Evolutionary conservation across 1,140 invertebrate species (phyloP).

Genomic region (Anthonomus grandis): DNA sequence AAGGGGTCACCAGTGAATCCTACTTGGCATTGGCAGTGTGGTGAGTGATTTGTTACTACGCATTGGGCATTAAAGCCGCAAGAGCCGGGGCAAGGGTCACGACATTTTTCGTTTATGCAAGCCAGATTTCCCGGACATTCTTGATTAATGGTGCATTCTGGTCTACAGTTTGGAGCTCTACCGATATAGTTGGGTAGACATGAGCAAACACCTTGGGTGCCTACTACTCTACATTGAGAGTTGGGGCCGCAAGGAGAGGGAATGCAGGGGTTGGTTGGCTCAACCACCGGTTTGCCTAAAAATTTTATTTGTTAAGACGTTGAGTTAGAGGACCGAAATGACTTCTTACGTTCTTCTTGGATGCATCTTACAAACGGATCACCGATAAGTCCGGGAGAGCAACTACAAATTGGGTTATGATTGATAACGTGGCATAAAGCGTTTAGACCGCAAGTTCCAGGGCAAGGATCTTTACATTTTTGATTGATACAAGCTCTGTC

Average conservation of each 20-base stretch:
- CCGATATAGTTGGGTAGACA: slow-evolving; percentile 71
- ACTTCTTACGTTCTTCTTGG: slow-evolving; percentile 55
- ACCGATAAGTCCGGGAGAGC: slow-evolving; percentile 62
- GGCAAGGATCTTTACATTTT: slow-evolving; percentile 74
- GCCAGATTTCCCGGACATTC: slow-evolving; percentile 73
- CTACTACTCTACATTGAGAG: slow-evolving; percentile 68
- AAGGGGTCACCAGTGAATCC: slow-evolving; percentile 77
- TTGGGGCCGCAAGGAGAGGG: slow-evolving; percentile 80
- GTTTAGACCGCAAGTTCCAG: slow-evolving; percentile 68
- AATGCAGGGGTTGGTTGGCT: slow-evolving; percentile 61
- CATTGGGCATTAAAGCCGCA: slow-evolving; percentile 70
- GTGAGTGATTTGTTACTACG: slow-evolving; percentile 69
- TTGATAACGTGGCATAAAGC: slow-evolving; percentile 71
- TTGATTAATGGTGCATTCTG: slow-evolving; percentile 71
- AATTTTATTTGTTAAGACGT: slow-evolving; percentile 46
- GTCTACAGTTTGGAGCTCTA: slow-evolving; percentile 70
- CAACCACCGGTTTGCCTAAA: slow-evolving; percentile 49
- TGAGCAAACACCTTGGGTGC: slow-evolving; percentile 68
- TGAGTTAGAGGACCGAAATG: slow-evolving; percentile 6
- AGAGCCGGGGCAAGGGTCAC: slow-evolving; percentile 72
- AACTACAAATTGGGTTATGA: slow-evolving; percentile 75
- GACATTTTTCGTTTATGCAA: slow-evolving; percentile 72
- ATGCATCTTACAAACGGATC: slow-evolving; percentile 71
- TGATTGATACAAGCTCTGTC: slow-evolving; percentile 68
- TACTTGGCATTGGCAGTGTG: slow-evolving; percentile 68